Conservation (phyloP, 1,140 invertebrate genomes). For the Lordiphosa collinella region DNA sequence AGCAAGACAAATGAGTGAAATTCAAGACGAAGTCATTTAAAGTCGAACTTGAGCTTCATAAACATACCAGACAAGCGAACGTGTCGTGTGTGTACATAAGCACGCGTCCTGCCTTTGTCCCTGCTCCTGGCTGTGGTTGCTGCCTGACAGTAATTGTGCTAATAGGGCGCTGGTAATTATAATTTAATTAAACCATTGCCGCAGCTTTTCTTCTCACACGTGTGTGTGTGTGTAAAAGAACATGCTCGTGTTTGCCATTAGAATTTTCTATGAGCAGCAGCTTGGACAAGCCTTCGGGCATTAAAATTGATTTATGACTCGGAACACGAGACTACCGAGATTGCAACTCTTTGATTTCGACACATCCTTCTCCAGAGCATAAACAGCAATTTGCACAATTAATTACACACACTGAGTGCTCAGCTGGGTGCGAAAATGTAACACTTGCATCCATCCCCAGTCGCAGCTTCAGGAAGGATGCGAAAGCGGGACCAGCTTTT, state of each 20-base stretch:
- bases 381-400: slow-evolving; percentile 74
- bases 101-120: slow-evolving; percentile 4
- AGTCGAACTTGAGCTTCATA: too few species aligned
- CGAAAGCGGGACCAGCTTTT: not conserved
- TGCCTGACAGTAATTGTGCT: slow-evolving; percentile 56
- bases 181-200: slow-evolving; percentile 61
- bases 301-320: slow-evolving; percentile 60
- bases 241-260: slow-evolving; percentile 64
- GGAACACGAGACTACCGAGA: not conserved
- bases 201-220: slow-evolving; percentile 5
- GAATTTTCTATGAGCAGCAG: slow-evolving; percentile 45
- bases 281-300: slow-evolving; percentile 14
- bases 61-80: slow-evolving; percentile 1
- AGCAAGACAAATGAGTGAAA: too few species aligned
- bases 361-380: slow-evolving; percentile 29
- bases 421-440: slow-evolving; percentile 62
- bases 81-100: slow-evolving; percentile 8
- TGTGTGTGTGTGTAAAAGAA: slow-evolving; percentile 1
- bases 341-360: not conserved
- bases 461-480: not conserved
- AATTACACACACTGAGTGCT: slow-evolving; percentile 68
- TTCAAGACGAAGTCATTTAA: too few species aligned
- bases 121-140: slow-evolving; percentile 27
- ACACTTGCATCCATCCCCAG: slow-evolving; percentile 33
- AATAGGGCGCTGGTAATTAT: slow-evolving; percentile 70